Percentiles rank a stretch among this genome's conserved stretches.
Evolutionary conservation across 2,797 vertebrate genomes (phyloP).

Genomic region (Salarias fasciatus): DNA sequence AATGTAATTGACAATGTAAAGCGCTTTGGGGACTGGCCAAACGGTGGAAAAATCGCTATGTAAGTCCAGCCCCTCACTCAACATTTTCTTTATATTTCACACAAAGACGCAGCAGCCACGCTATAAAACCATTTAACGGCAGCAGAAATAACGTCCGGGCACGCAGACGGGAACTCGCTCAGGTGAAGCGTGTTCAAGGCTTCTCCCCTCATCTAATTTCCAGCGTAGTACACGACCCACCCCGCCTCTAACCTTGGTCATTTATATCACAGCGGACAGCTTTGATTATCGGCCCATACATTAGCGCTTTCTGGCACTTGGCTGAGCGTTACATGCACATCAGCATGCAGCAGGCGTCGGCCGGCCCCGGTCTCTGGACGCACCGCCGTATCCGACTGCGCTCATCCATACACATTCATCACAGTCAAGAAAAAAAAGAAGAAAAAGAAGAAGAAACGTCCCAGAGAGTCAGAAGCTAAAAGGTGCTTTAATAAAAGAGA

Average conservation of each 20-base stretch:
- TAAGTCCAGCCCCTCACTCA: too few species aligned
- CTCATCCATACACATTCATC: slow-evolving; percentile 48
- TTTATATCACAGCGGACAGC: slow-evolving; percentile 34
- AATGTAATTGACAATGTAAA: too few species aligned
- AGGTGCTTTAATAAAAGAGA: slow-evolving; percentile 41
- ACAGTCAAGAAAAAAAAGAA: slow-evolving; percentile 5
- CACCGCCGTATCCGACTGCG: slow-evolving; percentile 42
- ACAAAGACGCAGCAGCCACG: too few species aligned
- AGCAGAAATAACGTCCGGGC: slow-evolving; percentile 27
- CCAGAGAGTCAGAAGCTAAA: slow-evolving; percentile 47
- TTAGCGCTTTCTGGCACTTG: slow-evolving; percentile 25
- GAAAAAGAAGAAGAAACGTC: slow-evolving; percentile 3
- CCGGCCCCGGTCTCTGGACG: slow-evolving; percentile 36
- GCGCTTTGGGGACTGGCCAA: too few species aligned
- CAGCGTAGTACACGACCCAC: slow-evolving; percentile 10
- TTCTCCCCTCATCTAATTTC: slow-evolving; percentile 25
- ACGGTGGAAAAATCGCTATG: too few species aligned
- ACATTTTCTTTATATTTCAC: neutral
- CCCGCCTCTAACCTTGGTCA: slow-evolving; percentile 41
- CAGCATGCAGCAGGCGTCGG: slow-evolving; percentile 53
- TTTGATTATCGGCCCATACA: slow-evolving; percentile 43
- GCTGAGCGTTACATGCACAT: slow-evolving; percentile 21
- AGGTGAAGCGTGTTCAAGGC: slow-evolving; percentile 23
- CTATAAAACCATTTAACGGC: slow-evolving; percentile 1
- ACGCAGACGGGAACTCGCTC: slow-evolving; percentile 9